These are phyloP conservation scores for Dipodomys spectabilis DNA, from an alignment of 2,113 vertebrate species.

Conservation along the genomic window DNA sequence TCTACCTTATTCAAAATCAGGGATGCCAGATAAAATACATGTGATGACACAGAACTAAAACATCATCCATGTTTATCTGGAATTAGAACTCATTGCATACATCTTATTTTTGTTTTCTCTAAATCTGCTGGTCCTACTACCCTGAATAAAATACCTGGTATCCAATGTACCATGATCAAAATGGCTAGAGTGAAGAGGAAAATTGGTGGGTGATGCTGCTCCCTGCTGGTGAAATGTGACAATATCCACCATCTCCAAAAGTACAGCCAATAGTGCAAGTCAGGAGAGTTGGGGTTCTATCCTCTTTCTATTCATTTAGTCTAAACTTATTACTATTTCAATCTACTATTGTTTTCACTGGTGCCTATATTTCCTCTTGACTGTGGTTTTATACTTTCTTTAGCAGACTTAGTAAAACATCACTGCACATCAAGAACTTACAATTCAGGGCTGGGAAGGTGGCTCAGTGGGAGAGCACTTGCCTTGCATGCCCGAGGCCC, in stretches of 20 bases:
- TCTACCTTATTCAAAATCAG: not conserved
- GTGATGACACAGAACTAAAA: not conserved
- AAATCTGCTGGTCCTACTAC: not conserved
- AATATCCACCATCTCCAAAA: not conserved
- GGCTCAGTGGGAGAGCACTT: too few relatives aligned
- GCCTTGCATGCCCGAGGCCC: too few relatives aligned
- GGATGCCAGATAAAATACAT: slow-evolving; percentile 18
- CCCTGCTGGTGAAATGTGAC: not conserved
- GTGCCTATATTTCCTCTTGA: not conserved
- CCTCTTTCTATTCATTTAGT: not conserved
- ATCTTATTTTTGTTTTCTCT: not conserved
- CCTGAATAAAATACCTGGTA: not conserved
- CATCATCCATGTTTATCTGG: not conserved
- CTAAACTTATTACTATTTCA: not conserved
- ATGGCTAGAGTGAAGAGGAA: not conserved
- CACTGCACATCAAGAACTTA: not conserved
- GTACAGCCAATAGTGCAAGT: not conserved
- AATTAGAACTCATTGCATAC: not conserved
- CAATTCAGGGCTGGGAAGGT: too few relatives aligned
- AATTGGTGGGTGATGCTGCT: slow-evolving; percentile 52
- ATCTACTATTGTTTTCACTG: not conserved
- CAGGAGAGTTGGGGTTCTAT: not conserved
- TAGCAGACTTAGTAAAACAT: not conserved
- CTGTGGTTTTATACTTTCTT: not conserved
- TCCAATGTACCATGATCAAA: not conserved